Conservation (phyloP, 1,140 invertebrate genomes). For the Bombus superbus region DNA sequence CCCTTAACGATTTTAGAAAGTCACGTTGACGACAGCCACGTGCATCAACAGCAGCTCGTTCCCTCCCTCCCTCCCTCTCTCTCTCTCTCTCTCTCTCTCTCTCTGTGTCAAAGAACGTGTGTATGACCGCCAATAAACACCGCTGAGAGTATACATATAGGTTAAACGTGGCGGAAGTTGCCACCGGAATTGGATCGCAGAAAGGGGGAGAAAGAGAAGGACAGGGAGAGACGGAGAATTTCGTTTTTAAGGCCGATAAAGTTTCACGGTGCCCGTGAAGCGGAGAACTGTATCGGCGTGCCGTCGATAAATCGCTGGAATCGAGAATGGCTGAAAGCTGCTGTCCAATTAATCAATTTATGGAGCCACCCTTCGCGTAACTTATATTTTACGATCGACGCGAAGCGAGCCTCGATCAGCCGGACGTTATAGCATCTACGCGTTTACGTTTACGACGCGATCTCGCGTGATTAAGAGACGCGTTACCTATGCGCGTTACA, state of each 20-base stretch:
- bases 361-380: too few species aligned
- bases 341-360: slow-evolving; percentile 7
- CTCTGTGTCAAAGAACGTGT: background rate
- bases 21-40: slow-evolving; percentile 14
- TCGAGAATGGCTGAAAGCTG: background rate
- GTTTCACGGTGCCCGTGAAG: background rate
- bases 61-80: background rate
- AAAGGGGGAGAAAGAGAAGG: too few species aligned
- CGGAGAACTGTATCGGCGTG: background rate
- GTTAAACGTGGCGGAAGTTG: background rate
- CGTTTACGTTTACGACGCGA: slow-evolving; percentile 6
- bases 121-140: background rate
- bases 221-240: background rate
- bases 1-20: slow-evolving; percentile 43
- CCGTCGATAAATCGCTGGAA: background rate
- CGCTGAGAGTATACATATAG: background rate
- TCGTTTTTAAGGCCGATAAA: background rate
- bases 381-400: slow-evolving; percentile 11
- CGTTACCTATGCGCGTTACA: background rate
- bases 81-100: background rate
- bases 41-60: background rate
- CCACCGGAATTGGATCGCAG: background rate
- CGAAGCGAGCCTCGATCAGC: background rate
- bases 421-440: background rate
- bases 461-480: background rate